phyloP scores from a whole-genome alignment of 2,113 vertebrate species.

The Cacatua alba region DNA sequence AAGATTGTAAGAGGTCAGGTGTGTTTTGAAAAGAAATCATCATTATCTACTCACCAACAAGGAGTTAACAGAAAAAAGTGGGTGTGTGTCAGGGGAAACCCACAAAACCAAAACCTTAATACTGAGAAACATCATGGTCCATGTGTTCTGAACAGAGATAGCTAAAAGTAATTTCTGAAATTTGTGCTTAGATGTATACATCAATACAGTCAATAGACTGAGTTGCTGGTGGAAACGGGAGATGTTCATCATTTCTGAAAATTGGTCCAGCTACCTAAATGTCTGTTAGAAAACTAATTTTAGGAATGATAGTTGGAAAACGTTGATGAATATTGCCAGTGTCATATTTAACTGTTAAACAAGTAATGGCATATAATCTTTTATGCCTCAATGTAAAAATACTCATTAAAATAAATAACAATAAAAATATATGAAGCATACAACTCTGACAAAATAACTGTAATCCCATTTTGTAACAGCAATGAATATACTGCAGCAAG shows the following conservation, averaged over 20 bases:
- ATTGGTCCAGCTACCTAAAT: constrained; percentile 13
- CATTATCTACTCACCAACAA: neutral
- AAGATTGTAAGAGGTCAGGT: neutral
- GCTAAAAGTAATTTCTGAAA: constrained; percentile 1
- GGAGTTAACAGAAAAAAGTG: neutral
- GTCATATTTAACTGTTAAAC: constrained; percentile 52
- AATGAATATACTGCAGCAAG: constrained; percentile 1
- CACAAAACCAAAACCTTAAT: neutral
- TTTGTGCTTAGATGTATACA: neutral
- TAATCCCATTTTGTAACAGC: constrained; percentile 30
- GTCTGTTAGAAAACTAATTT: constrained; percentile 35
- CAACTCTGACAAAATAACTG: neutral
- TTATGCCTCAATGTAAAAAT: constrained; percentile 40
- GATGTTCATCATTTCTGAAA: constrained; percentile 1
- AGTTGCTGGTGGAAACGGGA: neutral
- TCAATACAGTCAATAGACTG: neutral
- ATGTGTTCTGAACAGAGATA: neutral
- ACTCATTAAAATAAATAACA: constrained; percentile 63
- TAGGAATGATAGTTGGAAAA: constrained; percentile 1
- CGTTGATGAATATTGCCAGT: constrained; percentile 16
- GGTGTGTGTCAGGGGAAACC: accelerated
- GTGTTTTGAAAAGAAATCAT: neutral
- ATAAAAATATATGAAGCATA: constrained; percentile 49
- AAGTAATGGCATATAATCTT: constrained; percentile 47
- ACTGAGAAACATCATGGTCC: neutral